Percentiles rank a stretch among this genome's conserved stretches.
Evolutionary conservation across 2,113 vertebrate genomes (phyloP).

Genomic region (Vanacampus margaritifer): DNA sequence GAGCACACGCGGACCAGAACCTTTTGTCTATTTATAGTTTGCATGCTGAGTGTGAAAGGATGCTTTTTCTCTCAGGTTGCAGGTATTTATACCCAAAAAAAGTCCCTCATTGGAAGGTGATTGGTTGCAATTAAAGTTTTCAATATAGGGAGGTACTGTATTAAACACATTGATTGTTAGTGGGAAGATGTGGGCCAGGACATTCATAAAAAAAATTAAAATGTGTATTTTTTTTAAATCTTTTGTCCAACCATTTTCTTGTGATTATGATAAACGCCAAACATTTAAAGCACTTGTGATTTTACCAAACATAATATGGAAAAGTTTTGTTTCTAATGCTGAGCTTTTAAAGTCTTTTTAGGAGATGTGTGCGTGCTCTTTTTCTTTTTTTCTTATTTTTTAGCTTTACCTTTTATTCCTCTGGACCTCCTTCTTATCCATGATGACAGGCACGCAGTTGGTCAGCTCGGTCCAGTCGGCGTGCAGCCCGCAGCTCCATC

Average conservation of each 20-base stretch:
- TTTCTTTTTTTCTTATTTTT: neutral
- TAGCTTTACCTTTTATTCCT: slow-evolving; percentile 69
- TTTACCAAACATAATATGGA: neutral
- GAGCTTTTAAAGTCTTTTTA: neutral
- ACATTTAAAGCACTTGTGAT: no score
- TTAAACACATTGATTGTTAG: no score
- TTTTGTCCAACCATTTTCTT: neutral
- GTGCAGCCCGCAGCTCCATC: slow-evolving; percentile 92
- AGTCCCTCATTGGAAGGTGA: neutral
- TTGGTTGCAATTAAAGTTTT: neutral
- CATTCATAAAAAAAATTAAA: no score
- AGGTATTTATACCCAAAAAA: neutral
- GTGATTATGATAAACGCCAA: no score
- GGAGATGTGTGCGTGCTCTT: neutral
- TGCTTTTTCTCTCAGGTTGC: neutral
- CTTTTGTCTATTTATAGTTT: slow-evolving; percentile 2
- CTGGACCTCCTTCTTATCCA: slow-evolving; percentile 87
- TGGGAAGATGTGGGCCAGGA: no score
- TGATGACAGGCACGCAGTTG: slow-evolving; percentile 89
- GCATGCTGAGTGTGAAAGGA: neutral
- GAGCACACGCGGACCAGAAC: slow-evolving; percentile 14
- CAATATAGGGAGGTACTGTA: no score
- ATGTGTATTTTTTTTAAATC: no score
- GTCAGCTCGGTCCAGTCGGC: slow-evolving; percentile 93
- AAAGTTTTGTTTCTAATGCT: neutral